phyloP scores from a whole-genome alignment of 2,113 vertebrate species.

The Prochilodus magdalenae region DNA sequence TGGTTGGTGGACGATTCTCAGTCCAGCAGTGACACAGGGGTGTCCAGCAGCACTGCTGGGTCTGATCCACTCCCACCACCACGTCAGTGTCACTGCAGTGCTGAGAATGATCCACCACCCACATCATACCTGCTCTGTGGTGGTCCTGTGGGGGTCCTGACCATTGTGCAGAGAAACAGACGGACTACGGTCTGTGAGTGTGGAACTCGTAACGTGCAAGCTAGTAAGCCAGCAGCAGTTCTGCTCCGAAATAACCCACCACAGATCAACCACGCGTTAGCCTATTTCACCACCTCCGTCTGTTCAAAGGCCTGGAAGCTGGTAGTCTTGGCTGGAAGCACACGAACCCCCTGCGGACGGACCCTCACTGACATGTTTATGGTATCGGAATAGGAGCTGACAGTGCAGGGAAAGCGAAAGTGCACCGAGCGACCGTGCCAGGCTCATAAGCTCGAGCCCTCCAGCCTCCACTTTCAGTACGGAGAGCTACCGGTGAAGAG shows the following conservation, averaged over 20 bases:
- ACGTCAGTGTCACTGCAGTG: no score
- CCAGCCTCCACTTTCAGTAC: constrained; percentile 25
- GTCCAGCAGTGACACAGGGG: no score
- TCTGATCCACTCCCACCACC: no score
- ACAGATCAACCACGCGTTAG: not conserved
- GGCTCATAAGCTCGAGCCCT: constrained; percentile 42
- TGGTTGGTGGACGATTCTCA: no score
- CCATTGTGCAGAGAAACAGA: no score
- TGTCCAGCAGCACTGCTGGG: no score
- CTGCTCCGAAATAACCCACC: not conserved
- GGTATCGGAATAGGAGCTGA: constrained; percentile 35
- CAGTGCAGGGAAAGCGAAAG: constrained; percentile 53
- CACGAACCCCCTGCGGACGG: constrained; percentile 16
- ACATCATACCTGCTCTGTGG: no score
- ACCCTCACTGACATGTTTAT: constrained; percentile 47
- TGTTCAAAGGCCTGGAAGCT: constrained; percentile 21
- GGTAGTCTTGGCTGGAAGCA: constrained; percentile 8
- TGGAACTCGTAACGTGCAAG: no score
- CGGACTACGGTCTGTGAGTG: no score
- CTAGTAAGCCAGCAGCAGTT: no score
- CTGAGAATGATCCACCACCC: no score
- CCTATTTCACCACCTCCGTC: not conserved
- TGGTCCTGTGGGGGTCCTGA: no score
- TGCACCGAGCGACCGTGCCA: constrained; percentile 56
- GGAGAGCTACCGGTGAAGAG: constrained; percentile 60